Evolutionary conservation across 1,140 invertebrate genomes (phyloP), one percentile per base, ranked within the genome.

Genomic region (Penaeus japonicus): DNA sequence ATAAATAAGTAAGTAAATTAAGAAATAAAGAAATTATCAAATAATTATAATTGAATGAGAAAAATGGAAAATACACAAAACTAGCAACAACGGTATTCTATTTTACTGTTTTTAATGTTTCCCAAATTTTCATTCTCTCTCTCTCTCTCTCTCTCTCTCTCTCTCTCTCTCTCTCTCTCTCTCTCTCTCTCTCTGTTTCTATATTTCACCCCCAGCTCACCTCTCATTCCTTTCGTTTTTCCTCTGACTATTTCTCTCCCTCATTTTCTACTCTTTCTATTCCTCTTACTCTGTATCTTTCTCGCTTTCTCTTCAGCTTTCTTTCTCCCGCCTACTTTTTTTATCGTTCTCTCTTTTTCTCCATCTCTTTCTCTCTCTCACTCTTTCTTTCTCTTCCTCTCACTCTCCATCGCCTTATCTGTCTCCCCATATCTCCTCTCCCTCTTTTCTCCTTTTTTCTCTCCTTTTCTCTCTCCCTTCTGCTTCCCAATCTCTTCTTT

Each of bases 161-260:
- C 75, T 78, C 75, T 78, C 75, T 78, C 75, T 78, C 75, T 78
- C 75, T 78, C 75, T 78, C 75, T 78, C 75, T 78, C 75, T 78
- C 75, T 78, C 75, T 78, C 75, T 78, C 75, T 78, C 75, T 80
- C 78, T 80, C 78, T 47, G 22, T 77, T 4, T 77, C 73, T 77
- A 3, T 77, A 2, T 24, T n/a, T 77, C 73, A 4, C 4, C 35
- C n/a, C 30, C 39, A 1, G 1, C 39, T 20, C 24, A 12, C 35
- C n/a, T n/a, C 4, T 17, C 39, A 4, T 79, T 12, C n/a, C 77
- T 39, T n/a, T 22, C 35, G 39, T 35, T 18, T 12, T 24, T 35
- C 10, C 39, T 53, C 78, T 53, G 0, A 0, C 78, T 53, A 0
- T 15, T 35, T 80, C 75, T 78, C 75, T 78, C 75, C 32, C 75